Conservation (phyloP, 92 coral and sea anemone species). For the Porites cylindrica region DNA sequence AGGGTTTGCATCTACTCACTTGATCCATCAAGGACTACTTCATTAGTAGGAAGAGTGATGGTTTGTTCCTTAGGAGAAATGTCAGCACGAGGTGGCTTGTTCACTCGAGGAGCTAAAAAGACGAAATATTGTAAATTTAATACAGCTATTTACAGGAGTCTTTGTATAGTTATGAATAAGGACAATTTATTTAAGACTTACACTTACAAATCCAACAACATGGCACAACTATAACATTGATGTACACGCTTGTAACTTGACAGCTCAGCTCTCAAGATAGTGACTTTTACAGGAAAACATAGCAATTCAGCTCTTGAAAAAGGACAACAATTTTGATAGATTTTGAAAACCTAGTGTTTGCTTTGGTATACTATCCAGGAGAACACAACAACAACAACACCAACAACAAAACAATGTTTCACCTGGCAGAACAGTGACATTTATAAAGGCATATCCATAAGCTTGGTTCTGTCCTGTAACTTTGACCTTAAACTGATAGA, state of each 20-base stretch:
- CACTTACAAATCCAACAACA: no score
- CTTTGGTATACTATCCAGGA: background rate
- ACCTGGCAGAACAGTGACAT: slow-evolving; percentile 96
- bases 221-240: no score
- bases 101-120: slow-evolving; percentile 85
- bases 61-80: slow-evolving; percentile 95
- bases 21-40: slow-evolving; percentile 97
- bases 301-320: no score
- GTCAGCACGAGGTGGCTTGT: slow-evolving; percentile 99
- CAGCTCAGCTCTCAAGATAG: no score
- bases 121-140: background rate
- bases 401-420: background rate
- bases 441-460: slow-evolving; percentile 87
- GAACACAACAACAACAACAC: background rate
- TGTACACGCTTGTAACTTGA: no score
- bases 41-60: slow-evolving; percentile 94
- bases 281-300: no score
- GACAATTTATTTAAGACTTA: no score
- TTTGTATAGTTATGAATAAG: no score
- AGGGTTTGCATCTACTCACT: slow-evolving; percentile 65
- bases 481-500: slow-evolving; percentile 94
- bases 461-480: slow-evolving; percentile 81
- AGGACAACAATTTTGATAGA: no score
- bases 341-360: no score
- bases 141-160: no score